Base-by-base conservation (phyloP, 2,888 invertebrate genomes). In the Sepiola atlantica region DNA sequence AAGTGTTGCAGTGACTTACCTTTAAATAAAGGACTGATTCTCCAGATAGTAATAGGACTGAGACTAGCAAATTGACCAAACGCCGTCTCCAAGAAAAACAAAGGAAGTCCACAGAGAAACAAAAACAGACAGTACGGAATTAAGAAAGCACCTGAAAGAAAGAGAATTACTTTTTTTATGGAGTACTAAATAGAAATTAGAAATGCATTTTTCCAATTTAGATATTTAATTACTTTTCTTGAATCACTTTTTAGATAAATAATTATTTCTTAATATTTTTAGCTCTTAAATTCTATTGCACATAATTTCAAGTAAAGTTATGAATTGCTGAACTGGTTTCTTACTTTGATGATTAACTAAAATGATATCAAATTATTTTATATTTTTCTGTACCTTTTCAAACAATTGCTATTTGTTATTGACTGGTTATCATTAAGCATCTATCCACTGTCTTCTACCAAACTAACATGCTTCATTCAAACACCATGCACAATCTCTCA, bases 1-100 rank as follows among this genome's bases (percentile, higher is more conserved):
- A 77, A 77, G n/a, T 14, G 1, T 77, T 77, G 28, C 77, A 77
- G n/a, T 18, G 6, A 93, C 93, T 35, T 35, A 93, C 93, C 93
- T 93, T 93, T 93, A 21, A 93, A 93, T 57, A 93, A 55, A 35
- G 93, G 93, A 57, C 93, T 93, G 61, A 93, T 61, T 93, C 93
- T 55, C 93, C 93, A 93, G 18, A 57, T 55, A 55, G 93, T 35
- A 20, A 93, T 28, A 8, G 93, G 93, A 93, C 93, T 93, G 35
- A 93, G 57, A 55, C 93, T 93, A 21, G 93, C 93, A 61, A 93
- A 93, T 28, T 93, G 93, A 35, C 93, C 93, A 21, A 55, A 93
- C 16, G 93, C 54, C 16, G 93, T 93, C 55, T 93, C 93, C 35
- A 93, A 55, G 61, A 93, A 93, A 21, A 93, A n/a, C 93, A 93